These are phyloP conservation scores for Xenentodon cancila DNA, from an alignment of 2,797 vertebrate species.

Conservation along the genomic window DNA sequence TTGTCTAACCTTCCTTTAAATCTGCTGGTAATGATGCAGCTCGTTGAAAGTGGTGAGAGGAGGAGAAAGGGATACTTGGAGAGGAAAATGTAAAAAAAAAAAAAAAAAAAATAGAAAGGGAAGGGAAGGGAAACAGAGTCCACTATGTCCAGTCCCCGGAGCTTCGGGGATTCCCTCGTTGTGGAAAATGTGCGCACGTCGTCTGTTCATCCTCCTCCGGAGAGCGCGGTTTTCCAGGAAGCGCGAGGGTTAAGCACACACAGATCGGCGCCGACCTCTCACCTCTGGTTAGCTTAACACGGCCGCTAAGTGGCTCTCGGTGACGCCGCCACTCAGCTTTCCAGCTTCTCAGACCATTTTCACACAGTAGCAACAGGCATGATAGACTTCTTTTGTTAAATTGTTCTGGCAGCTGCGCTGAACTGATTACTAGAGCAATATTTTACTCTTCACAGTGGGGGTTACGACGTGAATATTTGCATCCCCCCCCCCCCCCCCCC, in stretches of 20 bases:
- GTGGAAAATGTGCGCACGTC: slow-evolving; percentile 72
- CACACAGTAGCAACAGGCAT: slow-evolving; percentile 59
- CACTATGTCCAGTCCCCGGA: slow-evolving; percentile 36
- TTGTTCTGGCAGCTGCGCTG: slow-evolving; percentile 31
- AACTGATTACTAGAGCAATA: slow-evolving; percentile 29
- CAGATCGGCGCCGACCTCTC: slow-evolving; percentile 68
- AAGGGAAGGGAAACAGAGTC: slow-evolving; percentile 31
- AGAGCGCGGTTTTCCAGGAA: slow-evolving; percentile 77
- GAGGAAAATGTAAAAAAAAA: slow-evolving; percentile 1
- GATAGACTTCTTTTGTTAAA: slow-evolving; percentile 46
- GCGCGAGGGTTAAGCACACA: slow-evolving; percentile 74
- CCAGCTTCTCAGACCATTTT: slow-evolving; percentile 49
- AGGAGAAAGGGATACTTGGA: slow-evolving; percentile 20
- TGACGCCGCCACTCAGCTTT: slow-evolving; percentile 52
- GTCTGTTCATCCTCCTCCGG: slow-evolving; percentile 69
- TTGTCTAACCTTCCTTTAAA: slow-evolving; percentile 55
- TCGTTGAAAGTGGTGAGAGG: slow-evolving; percentile 64
- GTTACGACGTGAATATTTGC: neutral
- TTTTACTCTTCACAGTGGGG: slow-evolving; percentile 11
- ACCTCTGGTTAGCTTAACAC: slow-evolving; percentile 73
- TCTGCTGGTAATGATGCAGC: slow-evolving; percentile 67
- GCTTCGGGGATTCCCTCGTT: slow-evolving; percentile 49
- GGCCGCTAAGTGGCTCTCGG: slow-evolving; percentile 73
- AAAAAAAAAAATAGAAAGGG: no score
- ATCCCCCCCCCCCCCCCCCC: slow-evolving; percentile 11